phyloP scores from a whole-genome alignment of 2,797 vertebrate species.

The Epinephelus awoara region DNA sequence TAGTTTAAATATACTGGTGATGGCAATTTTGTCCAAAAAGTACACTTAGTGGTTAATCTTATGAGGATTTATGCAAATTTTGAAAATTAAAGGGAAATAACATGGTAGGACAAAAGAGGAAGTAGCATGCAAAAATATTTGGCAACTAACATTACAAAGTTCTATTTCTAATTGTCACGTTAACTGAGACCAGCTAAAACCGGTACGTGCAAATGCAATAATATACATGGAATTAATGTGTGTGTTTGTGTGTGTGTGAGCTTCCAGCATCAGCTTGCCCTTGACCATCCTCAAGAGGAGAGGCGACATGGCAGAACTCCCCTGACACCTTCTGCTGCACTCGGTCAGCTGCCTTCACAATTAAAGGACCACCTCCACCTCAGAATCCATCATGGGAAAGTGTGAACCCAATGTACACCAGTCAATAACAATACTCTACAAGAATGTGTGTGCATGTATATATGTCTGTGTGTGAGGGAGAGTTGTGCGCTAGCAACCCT shows the following conservation, averaged over 20 bases:
- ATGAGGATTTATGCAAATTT: not conserved
- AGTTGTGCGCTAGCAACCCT: constrained; percentile 13
- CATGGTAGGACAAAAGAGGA: not conserved
- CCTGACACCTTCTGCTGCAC: constrained; percentile 84
- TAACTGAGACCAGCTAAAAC: not conserved
- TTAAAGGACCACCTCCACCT: constrained; percentile 88
- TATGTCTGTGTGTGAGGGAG: constrained; percentile 17
- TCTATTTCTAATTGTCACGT: not conserved
- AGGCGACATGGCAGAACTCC: constrained; percentile 85
- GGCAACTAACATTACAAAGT: not conserved
- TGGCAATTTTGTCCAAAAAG: not conserved
- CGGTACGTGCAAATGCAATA: not conserved
- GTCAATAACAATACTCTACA: constrained; percentile 88
- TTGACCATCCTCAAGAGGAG: constrained; percentile 90
- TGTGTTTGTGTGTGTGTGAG: constrained; percentile 43
- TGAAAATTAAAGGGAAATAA: not conserved
- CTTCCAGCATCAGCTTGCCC: constrained; percentile 83
- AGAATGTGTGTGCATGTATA: constrained; percentile 17
- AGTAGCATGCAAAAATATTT: not conserved
- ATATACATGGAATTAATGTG: constrained; percentile 11
- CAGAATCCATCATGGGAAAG: constrained; percentile 90
- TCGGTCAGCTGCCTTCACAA: constrained; percentile 88
- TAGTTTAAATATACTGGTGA: constrained; percentile 14
- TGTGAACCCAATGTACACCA: constrained; percentile 87
- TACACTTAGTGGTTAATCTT: not conserved